These are phyloP conservation scores for Neoniphon sammara DNA, from an alignment of 2,797 vertebrate genomes.

Conservation along the genomic window DNA sequence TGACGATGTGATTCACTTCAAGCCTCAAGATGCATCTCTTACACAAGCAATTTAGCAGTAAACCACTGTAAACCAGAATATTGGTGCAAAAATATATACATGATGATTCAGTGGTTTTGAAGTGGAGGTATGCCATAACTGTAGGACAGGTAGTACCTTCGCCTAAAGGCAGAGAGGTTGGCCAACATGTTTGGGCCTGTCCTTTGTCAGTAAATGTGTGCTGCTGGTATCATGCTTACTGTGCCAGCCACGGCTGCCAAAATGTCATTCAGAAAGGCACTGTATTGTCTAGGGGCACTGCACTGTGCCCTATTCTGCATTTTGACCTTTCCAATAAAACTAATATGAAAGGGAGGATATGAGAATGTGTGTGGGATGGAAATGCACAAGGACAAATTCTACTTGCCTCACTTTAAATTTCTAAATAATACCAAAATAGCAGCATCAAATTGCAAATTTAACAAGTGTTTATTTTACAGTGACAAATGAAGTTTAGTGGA, in stretches of 20 bases:
- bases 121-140: not conserved
- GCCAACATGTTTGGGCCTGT: not conserved
- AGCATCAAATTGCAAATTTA: too few species aligned
- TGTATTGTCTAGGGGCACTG: conserved; percentile 20
- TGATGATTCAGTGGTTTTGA: not conserved
- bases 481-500: too few species aligned
- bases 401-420: not conserved
- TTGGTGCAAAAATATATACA: not conserved
- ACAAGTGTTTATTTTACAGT: too few species aligned
- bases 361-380: conserved; percentile 16
- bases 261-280: conserved; percentile 41
- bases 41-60: not conserved
- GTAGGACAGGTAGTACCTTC: not conserved
- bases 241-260: conserved; percentile 24
- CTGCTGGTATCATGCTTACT: conserved; percentile 5
- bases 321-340: conserved; percentile 54
- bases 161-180: not conserved
- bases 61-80: not conserved
- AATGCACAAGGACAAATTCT: not conserved
- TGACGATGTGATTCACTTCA: conserved; percentile 25
- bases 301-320: not conserved
- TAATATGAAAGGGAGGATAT: conserved; percentile 22
- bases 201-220: conserved; percentile 3
- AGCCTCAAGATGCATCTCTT: conserved; percentile 2
- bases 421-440: too few species aligned